Base-by-base conservation (phyloP, 2,888 invertebrate genomes). In the Calephelis perditalis region DNA sequence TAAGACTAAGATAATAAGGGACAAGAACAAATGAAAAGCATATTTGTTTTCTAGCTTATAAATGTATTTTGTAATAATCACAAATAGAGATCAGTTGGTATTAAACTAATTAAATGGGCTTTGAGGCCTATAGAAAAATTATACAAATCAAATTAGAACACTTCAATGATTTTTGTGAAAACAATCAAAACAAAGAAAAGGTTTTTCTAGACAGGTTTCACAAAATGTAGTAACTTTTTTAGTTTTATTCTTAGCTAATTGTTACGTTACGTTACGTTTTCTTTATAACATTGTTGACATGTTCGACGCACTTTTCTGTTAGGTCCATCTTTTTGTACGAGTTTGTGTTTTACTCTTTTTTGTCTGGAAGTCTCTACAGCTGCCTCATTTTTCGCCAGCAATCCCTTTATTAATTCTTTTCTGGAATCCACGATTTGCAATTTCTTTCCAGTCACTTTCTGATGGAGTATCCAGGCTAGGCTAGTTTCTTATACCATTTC, bases 401-500 rank as follows among this genome's bases (percentile, higher is more conserved):
- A 46, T n/a, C 46, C 12, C 46, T n/a, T 46, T 12, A 46, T 46
- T n/a, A 57, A n/a, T 49, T 61, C 40, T 61, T 61, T 61, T 40
- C 60, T 57, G 37, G 2, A 57, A 47, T 61, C 60, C 46, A 61
- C 57, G 12, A 61, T 52, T 61, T 56, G 49, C 8, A 61, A 47
- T 61, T 61, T 61, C 49, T 36, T 61, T 40, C 57, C 52, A 44
- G 60, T 61, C 46, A 61, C 57, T 47, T 37, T 52, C 49, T 49
- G 52, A 57, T 56, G 46, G 56, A 49, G 37, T 37, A 70, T 62
- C 56, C 59, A 62, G 37, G 70, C 67, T n/a, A n/a, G 62, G 65
- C 70, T 35, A 71, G 40, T 62, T 73, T 74, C 56, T 65, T 67
- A 57, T 71, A 74, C 73, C 74, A 76, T 59, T 71, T 73, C 1